phyloP scores from a whole-genome alignment of 1,140 invertebrate species.

The Teleogryllus occipitalis region DNA sequence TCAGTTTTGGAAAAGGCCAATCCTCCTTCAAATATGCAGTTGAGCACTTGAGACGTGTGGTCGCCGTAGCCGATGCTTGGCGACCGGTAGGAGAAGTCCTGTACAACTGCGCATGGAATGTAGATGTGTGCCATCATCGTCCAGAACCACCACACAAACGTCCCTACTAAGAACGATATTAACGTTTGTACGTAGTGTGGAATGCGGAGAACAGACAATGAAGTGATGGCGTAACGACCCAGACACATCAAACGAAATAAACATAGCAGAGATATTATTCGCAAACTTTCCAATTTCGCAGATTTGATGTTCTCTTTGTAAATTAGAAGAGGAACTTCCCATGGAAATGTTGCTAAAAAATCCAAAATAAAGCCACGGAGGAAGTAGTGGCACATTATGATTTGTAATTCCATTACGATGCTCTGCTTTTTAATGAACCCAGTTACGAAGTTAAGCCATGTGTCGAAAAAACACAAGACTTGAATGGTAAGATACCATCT shows the following conservation, averaged over 20 bases:
- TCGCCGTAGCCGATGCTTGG: background rate
- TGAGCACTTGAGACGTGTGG: background rate
- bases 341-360: background rate
- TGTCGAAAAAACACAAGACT: too few species aligned
- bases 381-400: too few species aligned
- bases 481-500: too few species aligned
- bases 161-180: background rate
- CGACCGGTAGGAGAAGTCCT: background rate
- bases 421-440: too few species aligned
- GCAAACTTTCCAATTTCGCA: background rate
- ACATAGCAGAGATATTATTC: background rate
- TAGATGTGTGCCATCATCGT: background rate
- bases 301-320: background rate
- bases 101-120: background rate
- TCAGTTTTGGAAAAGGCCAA: background rate
- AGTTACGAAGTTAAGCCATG: too few species aligned
- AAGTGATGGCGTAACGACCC: background rate
- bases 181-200: background rate
- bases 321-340: background rate
- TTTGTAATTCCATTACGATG: too few species aligned
- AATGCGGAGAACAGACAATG: background rate
- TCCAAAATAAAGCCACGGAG: background rate
- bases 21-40: background rate
- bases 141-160: background rate
- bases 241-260: background rate